Evolutionary conservation across 2,113 vertebrate genomes (phyloP), one percentile per base, ranked within the genome.

Genomic region (Nerophis lumbriciformis): DNA sequence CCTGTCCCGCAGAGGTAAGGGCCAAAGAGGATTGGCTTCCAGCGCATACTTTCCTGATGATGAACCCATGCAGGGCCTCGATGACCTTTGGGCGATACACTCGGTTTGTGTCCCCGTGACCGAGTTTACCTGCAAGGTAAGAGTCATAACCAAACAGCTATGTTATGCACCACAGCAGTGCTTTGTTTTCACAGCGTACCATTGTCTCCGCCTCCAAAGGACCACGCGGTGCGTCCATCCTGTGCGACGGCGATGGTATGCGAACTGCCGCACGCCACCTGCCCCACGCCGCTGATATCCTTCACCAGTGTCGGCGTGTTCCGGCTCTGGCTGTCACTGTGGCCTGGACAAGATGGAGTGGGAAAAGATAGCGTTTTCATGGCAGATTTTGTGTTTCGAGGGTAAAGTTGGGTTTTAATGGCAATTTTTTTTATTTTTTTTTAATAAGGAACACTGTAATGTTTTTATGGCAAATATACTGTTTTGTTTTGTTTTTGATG

Each of bases 121-220:
- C 91, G n/a, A 92, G 87, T 90, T 92, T 92, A 79, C 91, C 91
- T 92, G 68, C 58, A 79, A 45, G 16, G 38, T 54, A 45, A 10
- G 62, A 72, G 61, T 63, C 42, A 73, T 38, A 51, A 48, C 42
- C 10, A 45, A 12, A 45, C 8, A 61, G 35, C 28, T 7, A 48
- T 11, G 3, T 61, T 12, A 49, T 15, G 7, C 12, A 5, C 60
- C 39, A 45, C 14, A 51, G 5, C 8, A 11, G 2, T 15, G 6
- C 6, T 10, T 8, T 13, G 15, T n/a, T 51, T 19, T 63, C 35
- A 52, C 12, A 71, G 15, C 65, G 14, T 50, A 92, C 91, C 91
- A 6, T 92, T 92, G 72, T 92, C 91, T 28, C 91, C 91, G 49
- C 91, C 91, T 39, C 91, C 91, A 39, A 92, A 92, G 13, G 91